Evolutionary conservation across 2,113 vertebrate genomes (phyloP), one percentile per base, ranked within the genome.

Genomic region (Hystrix brachyura): DNA sequence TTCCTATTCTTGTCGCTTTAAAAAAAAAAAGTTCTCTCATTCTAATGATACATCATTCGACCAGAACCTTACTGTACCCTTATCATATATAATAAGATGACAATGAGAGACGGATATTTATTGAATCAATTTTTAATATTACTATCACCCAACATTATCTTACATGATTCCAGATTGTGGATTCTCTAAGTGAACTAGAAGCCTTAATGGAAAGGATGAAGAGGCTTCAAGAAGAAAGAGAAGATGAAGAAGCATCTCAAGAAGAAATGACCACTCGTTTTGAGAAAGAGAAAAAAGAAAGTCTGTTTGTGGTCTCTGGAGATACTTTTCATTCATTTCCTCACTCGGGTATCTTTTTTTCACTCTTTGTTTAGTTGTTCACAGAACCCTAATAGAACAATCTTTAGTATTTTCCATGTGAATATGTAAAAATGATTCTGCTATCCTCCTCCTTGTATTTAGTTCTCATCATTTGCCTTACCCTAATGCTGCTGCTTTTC

Each of bases 131-230:
- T 80, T 59, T 64, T 86, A 65, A 14, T 85, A 19, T 38, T 60
- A 71, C 62, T 92, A 74, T 29, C 78, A 59, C 34, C 57, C 76
- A 79, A 25, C 21, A 11, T 72, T 64, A 9, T 85, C 29, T 38
- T 60, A 3, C 34, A 34, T 96, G 83, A 25, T 74, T 94, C 57
- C 97, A 99, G 99, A 99, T 98, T 87, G 97, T 98, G 27, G 99
- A 99, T 96, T 99, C 99, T 34, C 98, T 99, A 83, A 99, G 99
- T 93, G 99, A 99, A 97, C 97, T 99, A 81, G 99, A 99, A 97
- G 99, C 98, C 95, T 98, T 99, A 89, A 99, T 99, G 99, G 99
- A 99, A 90, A 99, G 99, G 93, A 99, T 99, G 99, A 99, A 99
- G 96, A 98, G 98, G 95, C 98, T 99, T 48, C 99, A 99, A 67